Conservation (phyloP, 2,888 invertebrate genomes). For the Diabrotica balteata region DNA sequence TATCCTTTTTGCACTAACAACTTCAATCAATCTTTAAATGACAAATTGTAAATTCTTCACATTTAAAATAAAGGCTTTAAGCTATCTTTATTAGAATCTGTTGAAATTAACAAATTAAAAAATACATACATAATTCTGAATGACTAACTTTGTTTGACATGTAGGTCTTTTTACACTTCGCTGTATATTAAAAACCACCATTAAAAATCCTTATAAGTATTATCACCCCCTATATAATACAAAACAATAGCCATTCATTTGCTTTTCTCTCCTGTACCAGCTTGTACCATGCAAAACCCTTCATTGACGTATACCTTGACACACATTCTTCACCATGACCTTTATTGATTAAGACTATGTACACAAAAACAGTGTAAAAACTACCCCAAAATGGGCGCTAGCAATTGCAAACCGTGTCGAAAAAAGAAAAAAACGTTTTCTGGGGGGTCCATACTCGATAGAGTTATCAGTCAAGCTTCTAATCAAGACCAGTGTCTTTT, state of each 20-base stretch:
- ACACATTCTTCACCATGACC: constrained; percentile 48
- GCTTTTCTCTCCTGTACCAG: constrained; percentile 36
- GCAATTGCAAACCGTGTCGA: constrained; percentile 59
- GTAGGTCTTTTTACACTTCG: too few species aligned
- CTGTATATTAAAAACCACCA: too few species aligned
- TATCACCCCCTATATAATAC: background rate
- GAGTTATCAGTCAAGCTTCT: constrained; percentile 88
- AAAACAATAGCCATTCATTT: constrained; percentile 26
- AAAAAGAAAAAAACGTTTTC: constrained; percentile 60
- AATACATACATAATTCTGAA: too few species aligned
- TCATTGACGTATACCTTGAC: constrained; percentile 46
- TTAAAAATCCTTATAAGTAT: too few species aligned
- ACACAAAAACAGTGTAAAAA: constrained; percentile 26
- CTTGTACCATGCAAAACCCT: constrained; percentile 35
- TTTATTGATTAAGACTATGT: constrained; percentile 40
- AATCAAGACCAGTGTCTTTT: constrained; percentile 86
- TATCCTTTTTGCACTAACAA: too few species aligned
- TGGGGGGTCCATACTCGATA: constrained; percentile 83
- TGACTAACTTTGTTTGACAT: too few species aligned
- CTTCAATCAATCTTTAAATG: too few species aligned
- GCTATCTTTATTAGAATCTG: too few species aligned
- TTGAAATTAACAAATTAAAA: too few species aligned
- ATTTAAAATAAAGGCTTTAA: too few species aligned
- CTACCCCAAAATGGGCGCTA: constrained; percentile 57
- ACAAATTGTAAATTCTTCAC: too few species aligned